Base-by-base conservation (phyloP, 2,888 invertebrate species). In the Caenorhabditis imperialis region DNA sequence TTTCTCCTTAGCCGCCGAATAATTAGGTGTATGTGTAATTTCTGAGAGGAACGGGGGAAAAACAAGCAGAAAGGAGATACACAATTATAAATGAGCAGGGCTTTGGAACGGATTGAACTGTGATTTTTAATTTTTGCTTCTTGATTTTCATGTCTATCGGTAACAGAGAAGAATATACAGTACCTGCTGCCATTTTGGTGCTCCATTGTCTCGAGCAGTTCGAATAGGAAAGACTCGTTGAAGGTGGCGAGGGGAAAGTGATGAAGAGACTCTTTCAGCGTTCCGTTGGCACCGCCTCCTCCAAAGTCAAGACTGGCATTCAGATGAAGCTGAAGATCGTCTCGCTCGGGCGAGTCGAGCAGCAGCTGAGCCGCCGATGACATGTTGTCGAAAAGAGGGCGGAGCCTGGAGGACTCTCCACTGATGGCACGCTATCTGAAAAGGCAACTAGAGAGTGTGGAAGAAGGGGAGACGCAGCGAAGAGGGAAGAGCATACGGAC, bases 371-470 rank as follows among this genome's bases (percentile, higher is more conserved):
- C 65, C 65, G 48, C 42, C 65, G 50, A 50, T 42, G 65, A 57
- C 65, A 65, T 65, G 65, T 57, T 55, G 65, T 55, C 63, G 63
- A 65, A 48, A 65, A 65, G 48, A 47, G 65, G 65, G 65, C 57
- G 65, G 48, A 33, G 65, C 57, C 48, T 27, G 35, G 16, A 30
- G 63, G 57, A 33, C 50, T 35, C 65, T 65, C 65, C 57, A 54
- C 65, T 57, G 55, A 65, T 57, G 54, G 47, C 30, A 25, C 55
- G 47, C 48, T 48, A 51, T 45, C 30, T 14, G 6, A 23, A 14
- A 35, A 40, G 23, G 38, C 55, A 33, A 44, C 14, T 55, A 27
- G 33, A 33, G 40, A 50, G 33, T 10, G 16, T 2, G 57, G 44
- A 16, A 25, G 44, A 40, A 30, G 30, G 48, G 42, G 30, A 30